Conservation (phyloP, 2,113 vertebrate species). For the Seriola rivoliana region DNA sequence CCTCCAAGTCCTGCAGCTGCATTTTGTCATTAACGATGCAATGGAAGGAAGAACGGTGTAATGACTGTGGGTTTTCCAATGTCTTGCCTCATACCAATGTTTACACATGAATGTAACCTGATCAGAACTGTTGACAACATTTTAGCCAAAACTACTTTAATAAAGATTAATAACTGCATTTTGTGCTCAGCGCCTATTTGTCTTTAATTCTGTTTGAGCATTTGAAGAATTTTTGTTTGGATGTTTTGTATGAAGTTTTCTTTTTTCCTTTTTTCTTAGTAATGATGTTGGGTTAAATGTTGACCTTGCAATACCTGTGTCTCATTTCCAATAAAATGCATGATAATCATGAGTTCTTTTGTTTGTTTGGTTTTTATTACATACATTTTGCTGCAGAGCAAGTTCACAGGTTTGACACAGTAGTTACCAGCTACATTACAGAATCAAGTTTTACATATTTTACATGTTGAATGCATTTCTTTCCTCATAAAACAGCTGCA, state of each 20-base stretch:
- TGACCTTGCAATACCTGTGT: constrained; percentile 71
- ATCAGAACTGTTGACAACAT: constrained; percentile 68
- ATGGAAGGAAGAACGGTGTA: constrained; percentile 34
- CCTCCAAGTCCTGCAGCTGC: constrained; percentile 61
- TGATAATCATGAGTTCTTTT: constrained; percentile 58
- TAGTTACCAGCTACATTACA: too few species aligned
- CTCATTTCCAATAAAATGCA: constrained; percentile 83
- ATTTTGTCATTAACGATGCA: constrained; percentile 45
- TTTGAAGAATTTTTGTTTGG: constrained; percentile 53
- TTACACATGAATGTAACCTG: constrained; percentile 85
- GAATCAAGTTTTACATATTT: too few species aligned
- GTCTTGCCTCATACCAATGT: constrained; percentile 81
- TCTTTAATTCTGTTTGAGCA: constrained; percentile 57
- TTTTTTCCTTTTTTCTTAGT: constrained; percentile 43
- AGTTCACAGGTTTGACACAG: neutral
- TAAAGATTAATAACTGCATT: constrained; percentile 61
- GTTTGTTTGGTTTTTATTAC: neutral
- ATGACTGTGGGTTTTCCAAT: constrained; percentile 53
- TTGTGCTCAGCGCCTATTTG: constrained; percentile 60
- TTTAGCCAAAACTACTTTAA: constrained; percentile 75
- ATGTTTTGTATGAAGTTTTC: constrained; percentile 68
- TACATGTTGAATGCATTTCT: neutral
- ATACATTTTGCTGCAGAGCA: neutral
- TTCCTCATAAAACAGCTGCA: neutral
- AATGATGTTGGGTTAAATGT: constrained; percentile 65